Evolutionary conservation across 2,888 invertebrate species (phyloP).

Genomic region (Cryptus armator): DNA sequence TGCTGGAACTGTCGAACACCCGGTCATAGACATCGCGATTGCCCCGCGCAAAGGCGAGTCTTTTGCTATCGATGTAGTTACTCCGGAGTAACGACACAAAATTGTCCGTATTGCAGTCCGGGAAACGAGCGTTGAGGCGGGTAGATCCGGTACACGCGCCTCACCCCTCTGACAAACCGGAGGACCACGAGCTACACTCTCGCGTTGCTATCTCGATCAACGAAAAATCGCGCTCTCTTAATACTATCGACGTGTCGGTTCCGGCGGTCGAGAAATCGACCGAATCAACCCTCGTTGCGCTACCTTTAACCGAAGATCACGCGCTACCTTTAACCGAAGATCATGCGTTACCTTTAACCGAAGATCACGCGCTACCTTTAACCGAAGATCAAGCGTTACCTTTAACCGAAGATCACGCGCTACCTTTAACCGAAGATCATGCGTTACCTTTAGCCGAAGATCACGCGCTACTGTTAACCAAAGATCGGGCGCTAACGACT

Average conservation of each 20-base stretch:
- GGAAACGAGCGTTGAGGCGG: slow-evolving; percentile 25
- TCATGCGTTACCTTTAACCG: no score
- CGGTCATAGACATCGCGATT: slow-evolving; percentile 15
- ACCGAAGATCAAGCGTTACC: no score
- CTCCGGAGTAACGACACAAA: slow-evolving; percentile 1
- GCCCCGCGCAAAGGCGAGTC: background rate
- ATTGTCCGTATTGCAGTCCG: slow-evolving; percentile 15
- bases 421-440: no score
- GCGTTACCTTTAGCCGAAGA: no score
- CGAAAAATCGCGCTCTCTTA: background rate
- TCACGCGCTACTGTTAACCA: no score
- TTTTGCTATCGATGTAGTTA: slow-evolving; percentile 35
- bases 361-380: background rate
- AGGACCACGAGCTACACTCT: no score
- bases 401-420: no score
- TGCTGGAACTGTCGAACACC: slow-evolving; percentile 25
- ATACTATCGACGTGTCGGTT: background rate
- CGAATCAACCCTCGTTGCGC: background rate
- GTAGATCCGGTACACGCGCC: background rate
- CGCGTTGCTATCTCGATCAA: background rate
- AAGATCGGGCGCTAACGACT: background rate
- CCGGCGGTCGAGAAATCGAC: background rate
- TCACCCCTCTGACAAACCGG: background rate
- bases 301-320: no score
- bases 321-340: no score